Evolutionary conservation across 30 jellyfish, hydroid and myxozoan genomes (phyloP), one percentile per base, ranked within the genome.

Genomic region (Turritopsis dohrnii): DNA sequence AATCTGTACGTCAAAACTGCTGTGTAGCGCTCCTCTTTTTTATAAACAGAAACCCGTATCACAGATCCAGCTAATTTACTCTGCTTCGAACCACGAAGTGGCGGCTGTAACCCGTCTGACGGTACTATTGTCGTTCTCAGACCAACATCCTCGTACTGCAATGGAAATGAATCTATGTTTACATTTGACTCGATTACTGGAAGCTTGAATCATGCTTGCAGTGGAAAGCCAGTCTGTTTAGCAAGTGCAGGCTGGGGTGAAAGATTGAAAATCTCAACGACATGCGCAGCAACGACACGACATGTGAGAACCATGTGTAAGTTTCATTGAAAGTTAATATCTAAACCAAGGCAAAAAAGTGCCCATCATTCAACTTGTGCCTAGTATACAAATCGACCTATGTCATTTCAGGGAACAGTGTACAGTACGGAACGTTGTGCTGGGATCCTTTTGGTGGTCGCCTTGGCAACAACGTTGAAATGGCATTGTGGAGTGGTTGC

Each of bases 141-240:
- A 75, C 84, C 79, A 16, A 94, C 93, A 21, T 52, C 84, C 18
- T 84, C 83, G 1, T 53, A 94, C 18, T 94, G 99, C 85, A 84
- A 86, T 65, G 54, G 31, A 1, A 85, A 89, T 21, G 96, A 86
- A 69, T 94, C 99, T 9, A 79, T 86, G 84, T 89, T 89, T 88
- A 83, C 81, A 16, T 87, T 89, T 72, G 88, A 94, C 54, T 53
- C 88, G 22, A 90, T 53, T 23, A 83, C 88, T 41, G 99, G 99
- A n/a, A 29, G 87, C 30, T 75, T 94, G 28, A 66, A 66, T 71
- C 99, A 94, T 77, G 80, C 89, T 8, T 94, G 99, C 83, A 89
- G 97, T 81, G 93, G 95, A 30, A 87, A 84, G 71, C 93, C 96
- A 5, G 97, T 94, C 22, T 94, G 99, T 76, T 86, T 89, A 21